A percentile compares a stretch with the other conserved stretches of the same genome.
These are phyloP conservation scores for Odontamblyopus rebecca DNA, from an alignment of 2,797 vertebrate genomes.

Conservation along the genomic window DNA sequence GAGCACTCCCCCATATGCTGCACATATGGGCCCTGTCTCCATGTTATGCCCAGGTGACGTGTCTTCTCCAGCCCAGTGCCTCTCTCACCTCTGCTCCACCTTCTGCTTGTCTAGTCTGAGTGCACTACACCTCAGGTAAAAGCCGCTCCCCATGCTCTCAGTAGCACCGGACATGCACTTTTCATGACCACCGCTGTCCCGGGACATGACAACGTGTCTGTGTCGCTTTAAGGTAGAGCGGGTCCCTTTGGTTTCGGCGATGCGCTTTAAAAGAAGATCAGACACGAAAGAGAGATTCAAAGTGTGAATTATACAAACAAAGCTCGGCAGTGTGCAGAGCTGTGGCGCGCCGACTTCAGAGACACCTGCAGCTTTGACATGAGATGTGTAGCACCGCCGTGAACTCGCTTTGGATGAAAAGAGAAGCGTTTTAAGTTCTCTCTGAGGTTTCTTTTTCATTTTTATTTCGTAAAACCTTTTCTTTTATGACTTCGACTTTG, in stretches of 20 bases:
- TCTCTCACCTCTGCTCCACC: constrained; percentile 25
- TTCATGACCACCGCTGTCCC: constrained; percentile 57
- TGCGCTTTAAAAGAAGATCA: constrained; percentile 5
- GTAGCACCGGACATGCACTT: constrained; percentile 63
- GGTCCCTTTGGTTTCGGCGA: background rate
- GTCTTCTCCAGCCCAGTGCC: background rate
- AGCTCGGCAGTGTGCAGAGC: constrained; percentile 2
- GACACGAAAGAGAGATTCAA: constrained; percentile 8
- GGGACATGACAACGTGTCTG: constrained; percentile 33
- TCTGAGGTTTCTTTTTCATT: background rate
- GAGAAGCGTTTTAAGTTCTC: background rate
- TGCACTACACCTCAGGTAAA: constrained; percentile 70
- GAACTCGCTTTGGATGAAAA: constrained; percentile 22
- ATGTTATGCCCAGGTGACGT: background rate
- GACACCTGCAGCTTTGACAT: constrained; percentile 14
- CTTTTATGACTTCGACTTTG: background rate
- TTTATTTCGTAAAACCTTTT: background rate
- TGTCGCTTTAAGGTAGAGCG: constrained; percentile 7
- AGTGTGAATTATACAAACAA: constrained; percentile 15
- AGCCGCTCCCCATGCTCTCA: constrained; percentile 66
- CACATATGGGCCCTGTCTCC: constrained; percentile 1
- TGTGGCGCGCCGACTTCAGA: constrained; percentile 1
- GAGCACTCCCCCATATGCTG: background rate
- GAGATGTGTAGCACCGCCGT: background rate
- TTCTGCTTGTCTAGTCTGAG: constrained; percentile 54